A percentile compares a stretch with the other conserved stretches of the same genome.
These are phyloP conservation scores for Oreochromis aureus DNA, from an alignment of 2,113 vertebrate species.

Conservation along the genomic window DNA sequence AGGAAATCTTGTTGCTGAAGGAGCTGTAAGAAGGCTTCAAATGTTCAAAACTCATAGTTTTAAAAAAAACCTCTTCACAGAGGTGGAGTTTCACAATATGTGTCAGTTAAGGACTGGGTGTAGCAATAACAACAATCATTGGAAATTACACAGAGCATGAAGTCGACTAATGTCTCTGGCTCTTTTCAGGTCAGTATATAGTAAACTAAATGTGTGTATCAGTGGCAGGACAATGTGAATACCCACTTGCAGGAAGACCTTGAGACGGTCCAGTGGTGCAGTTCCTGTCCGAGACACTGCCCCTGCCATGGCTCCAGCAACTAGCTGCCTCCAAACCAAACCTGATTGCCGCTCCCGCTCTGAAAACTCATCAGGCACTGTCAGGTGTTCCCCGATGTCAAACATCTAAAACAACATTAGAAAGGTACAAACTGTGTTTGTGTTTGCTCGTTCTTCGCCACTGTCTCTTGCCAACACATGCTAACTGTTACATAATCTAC, in stretches of 20 bases:
- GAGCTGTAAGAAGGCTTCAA: not conserved
- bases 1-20: not conserved
- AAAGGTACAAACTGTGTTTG: not conserved
- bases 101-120: not conserved
- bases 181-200: not conserved
- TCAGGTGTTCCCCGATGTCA: not conserved
- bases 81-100: not conserved
- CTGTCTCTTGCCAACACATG: constrained; percentile 24
- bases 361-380: not conserved
- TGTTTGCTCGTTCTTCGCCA: constrained; percentile 37
- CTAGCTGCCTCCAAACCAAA: constrained; percentile 87
- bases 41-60: not conserved
- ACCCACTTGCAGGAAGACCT: constrained; percentile 86
- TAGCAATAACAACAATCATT: not conserved
- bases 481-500: not conserved
- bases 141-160: not conserved
- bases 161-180: not conserved
- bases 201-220: not conserved
- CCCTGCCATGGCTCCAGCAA: constrained; percentile 82
- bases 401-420: not conserved
- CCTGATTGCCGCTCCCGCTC: not conserved
- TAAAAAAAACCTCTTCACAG: not conserved
- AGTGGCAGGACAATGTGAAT: not conserved
- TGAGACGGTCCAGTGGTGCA: constrained; percentile 85
- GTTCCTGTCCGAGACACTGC: constrained; percentile 84